These are phyloP conservation scores for Drosophila pseudotalamancana DNA, from an alignment of 2,888 invertebrate genomes.

Conservation along the genomic window DNA sequence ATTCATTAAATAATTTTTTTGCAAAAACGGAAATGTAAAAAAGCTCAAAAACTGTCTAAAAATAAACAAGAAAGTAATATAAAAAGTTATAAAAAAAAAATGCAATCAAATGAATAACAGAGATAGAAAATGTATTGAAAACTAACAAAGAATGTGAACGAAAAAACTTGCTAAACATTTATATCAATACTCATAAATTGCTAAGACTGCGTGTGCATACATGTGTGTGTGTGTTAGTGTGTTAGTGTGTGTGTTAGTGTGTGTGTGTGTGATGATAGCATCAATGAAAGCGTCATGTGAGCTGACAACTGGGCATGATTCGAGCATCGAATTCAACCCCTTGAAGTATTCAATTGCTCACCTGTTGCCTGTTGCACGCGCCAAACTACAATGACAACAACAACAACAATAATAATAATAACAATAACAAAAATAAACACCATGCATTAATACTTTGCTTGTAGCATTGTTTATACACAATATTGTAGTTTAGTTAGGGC, in stretches of 20 bases:
- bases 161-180: slow-evolving; percentile 27
- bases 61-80: slow-evolving; percentile 38
- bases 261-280: slow-evolving; percentile 24
- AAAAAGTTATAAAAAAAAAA: slow-evolving; percentile 8
- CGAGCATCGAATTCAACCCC: slow-evolving; percentile 23
- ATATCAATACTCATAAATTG: no score
- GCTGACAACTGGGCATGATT: slow-evolving; percentile 32
- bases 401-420: slow-evolving; percentile 8
- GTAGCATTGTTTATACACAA: slow-evolving; percentile 23
- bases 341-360: slow-evolving; percentile 43
- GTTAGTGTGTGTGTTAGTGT: not conserved
- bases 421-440: not conserved
- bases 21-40: slow-evolving; percentile 49
- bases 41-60: slow-evolving; percentile 25
- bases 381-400: slow-evolving; percentile 13
- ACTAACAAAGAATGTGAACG: slow-evolving; percentile 4
- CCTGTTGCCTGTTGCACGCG: slow-evolving; percentile 48
- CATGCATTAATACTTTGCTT: slow-evolving; percentile 25
- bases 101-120: slow-evolving; percentile 6
- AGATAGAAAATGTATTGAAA: slow-evolving; percentile 10
- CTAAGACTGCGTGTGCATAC: slow-evolving; percentile 27
- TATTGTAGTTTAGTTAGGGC: not conserved
- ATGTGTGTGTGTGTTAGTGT: slow-evolving; percentile 11
- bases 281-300: slow-evolving; percentile 54
- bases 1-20: slow-evolving; percentile 48